Percentiles rank a stretch among this genome's conserved stretches.
These are phyloP conservation scores for Conchocele bisecta DNA, from an alignment of 2,888 invertebrate species.

Conservation along the genomic window DNA sequence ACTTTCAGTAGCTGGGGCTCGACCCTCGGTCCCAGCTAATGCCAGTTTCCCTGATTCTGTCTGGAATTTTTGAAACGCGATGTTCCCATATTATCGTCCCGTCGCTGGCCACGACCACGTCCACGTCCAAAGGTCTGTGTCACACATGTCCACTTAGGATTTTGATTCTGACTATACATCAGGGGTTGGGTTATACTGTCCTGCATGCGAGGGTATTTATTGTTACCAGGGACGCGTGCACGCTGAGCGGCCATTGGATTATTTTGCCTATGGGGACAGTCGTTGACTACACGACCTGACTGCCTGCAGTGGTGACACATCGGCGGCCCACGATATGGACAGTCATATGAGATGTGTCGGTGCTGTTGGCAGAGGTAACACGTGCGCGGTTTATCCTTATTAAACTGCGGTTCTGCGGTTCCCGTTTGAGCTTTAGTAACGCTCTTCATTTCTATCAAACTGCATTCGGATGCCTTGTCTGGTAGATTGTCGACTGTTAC, in stretches of 20 bases:
- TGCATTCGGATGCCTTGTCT: neutral
- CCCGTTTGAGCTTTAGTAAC: neutral
- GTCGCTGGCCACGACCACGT: neutral
- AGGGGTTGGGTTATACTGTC: too few relatives aligned
- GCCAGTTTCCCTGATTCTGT: conserved; percentile 1
- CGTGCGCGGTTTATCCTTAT: neutral
- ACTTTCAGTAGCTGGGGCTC: conserved; percentile 1
- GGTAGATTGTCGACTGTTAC: neutral
- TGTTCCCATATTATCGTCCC: neutral
- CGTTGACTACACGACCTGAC: too few relatives aligned
- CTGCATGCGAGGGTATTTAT: too few relatives aligned
- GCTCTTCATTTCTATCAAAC: neutral
- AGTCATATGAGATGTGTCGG: too few relatives aligned
- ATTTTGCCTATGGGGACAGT: too few relatives aligned
- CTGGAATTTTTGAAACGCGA: neutral
- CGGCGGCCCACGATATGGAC: too few relatives aligned
- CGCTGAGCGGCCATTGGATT: too few relatives aligned
- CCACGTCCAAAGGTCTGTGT: neutral
- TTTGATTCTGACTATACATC: neutral
- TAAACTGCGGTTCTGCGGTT: neutral
- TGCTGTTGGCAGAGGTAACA: neutral
- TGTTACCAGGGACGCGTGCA: too few relatives aligned
- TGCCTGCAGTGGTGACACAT: too few relatives aligned
- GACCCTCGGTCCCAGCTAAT: conserved; percentile 7
- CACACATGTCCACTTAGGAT: neutral